phyloP scores from a whole-genome alignment of 2,888 invertebrate species.

The Sylvicola cinctus region DNA sequence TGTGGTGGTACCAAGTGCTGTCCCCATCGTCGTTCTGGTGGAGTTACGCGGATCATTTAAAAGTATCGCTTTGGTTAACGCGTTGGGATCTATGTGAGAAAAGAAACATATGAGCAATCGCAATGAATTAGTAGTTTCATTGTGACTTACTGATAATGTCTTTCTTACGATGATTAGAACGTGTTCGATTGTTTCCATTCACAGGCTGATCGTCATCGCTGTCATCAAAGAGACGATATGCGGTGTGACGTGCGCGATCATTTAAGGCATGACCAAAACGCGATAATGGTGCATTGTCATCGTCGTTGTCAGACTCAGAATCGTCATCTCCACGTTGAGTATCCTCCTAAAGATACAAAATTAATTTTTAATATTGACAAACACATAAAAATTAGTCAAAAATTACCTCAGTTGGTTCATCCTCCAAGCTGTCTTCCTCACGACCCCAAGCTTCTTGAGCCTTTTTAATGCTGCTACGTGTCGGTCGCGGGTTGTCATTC shows the following conservation, averaged over 20 bases:
- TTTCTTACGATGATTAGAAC: too few species aligned
- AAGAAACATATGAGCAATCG: too few species aligned
- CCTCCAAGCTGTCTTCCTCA: slow-evolving; percentile 15
- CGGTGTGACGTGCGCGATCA: background rate
- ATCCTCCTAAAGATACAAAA: too few species aligned
- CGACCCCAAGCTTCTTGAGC: slow-evolving; percentile 21
- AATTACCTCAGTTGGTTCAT: slow-evolving; percentile 9
- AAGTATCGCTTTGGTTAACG: too few species aligned
- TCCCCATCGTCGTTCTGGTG: too few species aligned
- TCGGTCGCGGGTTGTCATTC: slow-evolving; percentile 16
- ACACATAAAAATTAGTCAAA: too few species aligned
- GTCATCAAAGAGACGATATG: background rate
- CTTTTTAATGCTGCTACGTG: slow-evolving; percentile 19
- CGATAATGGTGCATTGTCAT: slow-evolving; percentile 3
- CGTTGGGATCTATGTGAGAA: too few species aligned
- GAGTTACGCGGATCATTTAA: too few species aligned
- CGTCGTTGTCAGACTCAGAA: slow-evolving; percentile 5
- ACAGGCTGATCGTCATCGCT: slow-evolving; percentile 2
- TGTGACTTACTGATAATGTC: too few species aligned
- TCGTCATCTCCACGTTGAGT: background rate
- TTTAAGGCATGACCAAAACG: background rate
- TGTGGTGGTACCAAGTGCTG: too few species aligned
- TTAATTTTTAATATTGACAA: too few species aligned
- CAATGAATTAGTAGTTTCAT: too few species aligned
- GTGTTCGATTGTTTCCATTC: background rate